These are phyloP conservation scores for Xiphophorus hellerii DNA, from an alignment of 2,113 vertebrate species.

Conservation along the genomic window DNA sequence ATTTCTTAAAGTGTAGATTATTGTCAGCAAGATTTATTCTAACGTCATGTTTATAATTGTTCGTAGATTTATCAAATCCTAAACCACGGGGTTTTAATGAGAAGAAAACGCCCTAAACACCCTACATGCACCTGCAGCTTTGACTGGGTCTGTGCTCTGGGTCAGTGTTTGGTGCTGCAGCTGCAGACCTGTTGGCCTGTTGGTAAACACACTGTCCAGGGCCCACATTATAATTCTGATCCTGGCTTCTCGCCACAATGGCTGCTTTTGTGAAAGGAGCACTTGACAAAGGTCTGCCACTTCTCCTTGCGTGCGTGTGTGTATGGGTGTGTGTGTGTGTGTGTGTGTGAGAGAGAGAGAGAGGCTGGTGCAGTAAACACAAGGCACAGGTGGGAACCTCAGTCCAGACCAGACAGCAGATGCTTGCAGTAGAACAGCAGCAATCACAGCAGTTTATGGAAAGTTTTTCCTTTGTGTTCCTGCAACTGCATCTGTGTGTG, in stretches of 20 bases:
- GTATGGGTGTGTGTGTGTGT: constrained; percentile 42
- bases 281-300: constrained; percentile 89
- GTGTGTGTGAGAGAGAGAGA: neutral
- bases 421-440: constrained; percentile 90
- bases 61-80: neutral
- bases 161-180: constrained; percentile 69
- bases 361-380: constrained; percentile 62
- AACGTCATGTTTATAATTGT: neutral
- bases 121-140: neutral
- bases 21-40: neutral
- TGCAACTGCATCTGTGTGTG: constrained; percentile 57
- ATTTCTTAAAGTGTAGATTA: neutral
- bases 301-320: constrained; percentile 86
- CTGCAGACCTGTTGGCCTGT: constrained; percentile 88
- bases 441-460: constrained; percentile 84
- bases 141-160: constrained; percentile 11
- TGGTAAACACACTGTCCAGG: constrained; percentile 92
- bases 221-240: constrained; percentile 87
- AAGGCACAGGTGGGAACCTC: constrained; percentile 68
- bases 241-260: constrained; percentile 86
- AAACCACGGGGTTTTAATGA: neutral
- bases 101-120: neutral
- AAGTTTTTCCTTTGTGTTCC: constrained; percentile 85
- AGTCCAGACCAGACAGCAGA: constrained; percentile 85
- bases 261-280: constrained; percentile 88